Conservation (phyloP, 2,888 invertebrate genomes). For the Drosophila demipolita region DNA sequence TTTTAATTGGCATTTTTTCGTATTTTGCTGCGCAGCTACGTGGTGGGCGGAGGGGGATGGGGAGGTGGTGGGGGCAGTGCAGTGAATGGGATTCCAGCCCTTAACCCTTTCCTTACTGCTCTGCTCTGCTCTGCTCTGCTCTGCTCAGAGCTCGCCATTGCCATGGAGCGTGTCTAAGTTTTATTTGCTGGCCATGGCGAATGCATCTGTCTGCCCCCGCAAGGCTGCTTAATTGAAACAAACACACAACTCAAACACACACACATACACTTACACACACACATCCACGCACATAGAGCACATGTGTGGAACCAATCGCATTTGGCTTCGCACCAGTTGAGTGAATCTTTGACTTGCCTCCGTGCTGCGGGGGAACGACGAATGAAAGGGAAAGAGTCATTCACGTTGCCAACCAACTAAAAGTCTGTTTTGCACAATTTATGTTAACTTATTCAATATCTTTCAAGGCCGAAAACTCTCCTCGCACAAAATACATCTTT, state of each 20-base stretch:
- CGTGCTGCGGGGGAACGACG: background rate
- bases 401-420: background rate
- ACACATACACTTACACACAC: constrained; percentile 13
- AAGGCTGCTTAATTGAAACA: constrained; percentile 65
- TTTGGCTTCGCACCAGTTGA: constrained; percentile 67
- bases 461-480: background rate
- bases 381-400: background rate
- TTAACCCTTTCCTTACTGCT: constrained; percentile 44
- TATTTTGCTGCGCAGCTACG: constrained; percentile 14
- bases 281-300: constrained; percentile 16
- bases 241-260: constrained; percentile 35
- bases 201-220: constrained; percentile 29
- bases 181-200: constrained; percentile 79
- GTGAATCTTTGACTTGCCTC: constrained; percentile 45
- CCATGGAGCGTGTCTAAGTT: constrained; percentile 73
- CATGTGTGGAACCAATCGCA: constrained; percentile 74
- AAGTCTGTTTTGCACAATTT: background rate
- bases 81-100: constrained; percentile 20
- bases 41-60: too few species aligned
- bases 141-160: constrained; percentile 13
- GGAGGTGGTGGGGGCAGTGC: too few species aligned
- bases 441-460: background rate
- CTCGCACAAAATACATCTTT: background rate
- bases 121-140: background rate
- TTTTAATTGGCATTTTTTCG: constrained; percentile 83